Evolutionary conservation across 2,113 vertebrate genomes (phyloP).

Genomic region (Ranitomeya variabilis): DNA sequence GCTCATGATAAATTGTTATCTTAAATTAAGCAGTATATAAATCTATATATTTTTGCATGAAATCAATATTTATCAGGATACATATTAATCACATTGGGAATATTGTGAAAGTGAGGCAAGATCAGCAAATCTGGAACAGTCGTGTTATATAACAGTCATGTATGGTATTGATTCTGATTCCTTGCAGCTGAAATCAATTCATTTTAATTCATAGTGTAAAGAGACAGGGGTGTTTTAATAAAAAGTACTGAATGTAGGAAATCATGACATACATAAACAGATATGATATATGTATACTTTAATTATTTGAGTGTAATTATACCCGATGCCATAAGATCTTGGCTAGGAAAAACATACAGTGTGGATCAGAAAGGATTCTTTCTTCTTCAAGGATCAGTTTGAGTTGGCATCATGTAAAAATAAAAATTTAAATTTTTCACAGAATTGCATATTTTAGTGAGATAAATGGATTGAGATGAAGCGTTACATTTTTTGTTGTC

Average conservation of each 20-base stretch:
- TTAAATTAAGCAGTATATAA: constrained; percentile 27
- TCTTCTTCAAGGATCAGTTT: no score
- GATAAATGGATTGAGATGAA: not conserved
- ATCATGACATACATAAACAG: not conserved
- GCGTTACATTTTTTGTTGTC: not conserved
- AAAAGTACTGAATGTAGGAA: not conserved
- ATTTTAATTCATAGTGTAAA: not conserved
- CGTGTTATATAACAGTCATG: not conserved
- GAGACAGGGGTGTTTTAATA: not conserved
- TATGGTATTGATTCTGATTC: not conserved
- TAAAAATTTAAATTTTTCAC: no score
- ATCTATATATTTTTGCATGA: constrained; percentile 24
- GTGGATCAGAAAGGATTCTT: not conserved
- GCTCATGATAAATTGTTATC: constrained; percentile 13
- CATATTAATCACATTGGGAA: constrained; percentile 28
- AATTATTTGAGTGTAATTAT: not conserved
- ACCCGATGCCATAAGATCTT: not conserved
- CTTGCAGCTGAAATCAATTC: not conserved
- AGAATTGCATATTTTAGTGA: no score
- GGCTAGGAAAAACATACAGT: not conserved
- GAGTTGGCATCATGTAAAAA: no score
- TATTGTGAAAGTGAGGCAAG: not conserved
- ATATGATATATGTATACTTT: not conserved
- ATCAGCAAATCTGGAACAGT: not conserved
- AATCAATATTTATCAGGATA: constrained; percentile 28